Evolutionary conservation across 2,113 vertebrate species (phyloP).

Genomic region (Diphyllodes magnificus): DNA sequence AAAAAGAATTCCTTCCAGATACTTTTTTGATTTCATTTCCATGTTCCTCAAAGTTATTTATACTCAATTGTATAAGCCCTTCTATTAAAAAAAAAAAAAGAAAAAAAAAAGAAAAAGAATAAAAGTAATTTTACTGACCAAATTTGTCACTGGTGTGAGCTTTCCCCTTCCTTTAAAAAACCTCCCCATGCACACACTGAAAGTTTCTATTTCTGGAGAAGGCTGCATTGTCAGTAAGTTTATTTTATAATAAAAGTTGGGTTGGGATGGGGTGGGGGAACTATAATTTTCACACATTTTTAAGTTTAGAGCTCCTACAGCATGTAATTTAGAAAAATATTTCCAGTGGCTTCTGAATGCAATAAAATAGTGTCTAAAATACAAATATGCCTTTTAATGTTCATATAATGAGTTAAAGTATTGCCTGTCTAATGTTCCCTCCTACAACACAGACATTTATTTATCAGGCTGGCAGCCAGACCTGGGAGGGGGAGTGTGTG

Average conservation of each 20-base stretch:
- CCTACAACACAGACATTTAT: slow-evolving; percentile 13
- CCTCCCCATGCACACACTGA: background rate
- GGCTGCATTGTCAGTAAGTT: background rate
- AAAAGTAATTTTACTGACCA: slow-evolving; percentile 54
- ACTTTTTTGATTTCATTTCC: slow-evolving; percentile 55
- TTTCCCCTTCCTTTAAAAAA: slow-evolving; percentile 2
- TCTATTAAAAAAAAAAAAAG: background rate
- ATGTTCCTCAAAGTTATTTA: slow-evolving; percentile 8
- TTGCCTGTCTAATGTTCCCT: slow-evolving; percentile 8
- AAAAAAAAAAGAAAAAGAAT: background rate
- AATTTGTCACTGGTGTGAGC: background rate
- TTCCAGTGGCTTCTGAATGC: slow-evolving; percentile 42
- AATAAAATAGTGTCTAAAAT: slow-evolving; percentile 33
- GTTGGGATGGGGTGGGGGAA: background rate
- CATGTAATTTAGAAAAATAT: slow-evolving; percentile 42
- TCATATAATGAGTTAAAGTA: slow-evolving; percentile 29
- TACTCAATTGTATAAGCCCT: slow-evolving; percentile 32
- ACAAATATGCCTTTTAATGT: slow-evolving; percentile 42
- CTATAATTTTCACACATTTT: slow-evolving; percentile 5
- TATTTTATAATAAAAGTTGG: background rate
- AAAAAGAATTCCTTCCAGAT: slow-evolving; percentile 63
- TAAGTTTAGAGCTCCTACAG: slow-evolving; percentile 6
- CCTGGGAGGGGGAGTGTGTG: background rate
- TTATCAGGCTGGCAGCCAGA: slow-evolving; percentile 47
- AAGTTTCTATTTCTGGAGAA: background rate